Evolutionary conservation across 1,140 invertebrate species (phyloP), one percentile per base, ranked within the genome.

Genomic region (Halictus rubicundus): DNA sequence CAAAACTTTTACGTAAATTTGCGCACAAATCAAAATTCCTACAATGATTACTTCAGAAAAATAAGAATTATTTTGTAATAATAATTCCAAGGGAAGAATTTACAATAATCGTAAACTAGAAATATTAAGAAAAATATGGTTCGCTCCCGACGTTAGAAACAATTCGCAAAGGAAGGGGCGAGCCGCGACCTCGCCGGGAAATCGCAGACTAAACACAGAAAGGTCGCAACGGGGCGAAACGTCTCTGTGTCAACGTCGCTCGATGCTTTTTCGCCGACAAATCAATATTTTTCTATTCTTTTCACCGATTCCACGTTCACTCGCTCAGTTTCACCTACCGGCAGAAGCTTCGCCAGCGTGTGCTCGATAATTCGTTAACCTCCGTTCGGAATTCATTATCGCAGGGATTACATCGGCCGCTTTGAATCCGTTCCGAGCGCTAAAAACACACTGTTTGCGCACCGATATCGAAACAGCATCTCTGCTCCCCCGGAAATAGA

Each of bases 201-300:
- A 42, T 14, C 7, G 1, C 4, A 10, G 39, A 46, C 32, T 46
- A 39, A 39, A 5, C 19, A 7, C 6, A 5, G 27, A 49, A 21
- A 16, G 19, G 14, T 32, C 19, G 61, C 61, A 42, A 42, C 37
- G n/a, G 9, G 63, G 21, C 37, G 37, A 39, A 64, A 39, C 21
- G 32, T 32, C 21, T 46, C 42, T n/a, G 21, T 21, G 21, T 65
- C 37, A n/a, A 65, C 63, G 63, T 6, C 4, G 9, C 37, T 21
- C 4, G 1, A 52, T 8, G 63, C 21, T 37, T n/a, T 42, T 52
- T 64, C 39, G 0, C 10, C 37, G 16, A 6, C 23, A 25, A 61
- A 27, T 72, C 70, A 19, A 46, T 61, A 39, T 42, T 46, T 65
- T 54, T 21, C 46, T 46, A 65, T 65, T 65, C 49, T 16, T 16